A percentile compares a stretch with the other conserved stretches of the same genome.
Evolutionary conservation across 1,140 invertebrate genomes (phyloP).

Genomic region (Drosophila jambulina): DNA sequence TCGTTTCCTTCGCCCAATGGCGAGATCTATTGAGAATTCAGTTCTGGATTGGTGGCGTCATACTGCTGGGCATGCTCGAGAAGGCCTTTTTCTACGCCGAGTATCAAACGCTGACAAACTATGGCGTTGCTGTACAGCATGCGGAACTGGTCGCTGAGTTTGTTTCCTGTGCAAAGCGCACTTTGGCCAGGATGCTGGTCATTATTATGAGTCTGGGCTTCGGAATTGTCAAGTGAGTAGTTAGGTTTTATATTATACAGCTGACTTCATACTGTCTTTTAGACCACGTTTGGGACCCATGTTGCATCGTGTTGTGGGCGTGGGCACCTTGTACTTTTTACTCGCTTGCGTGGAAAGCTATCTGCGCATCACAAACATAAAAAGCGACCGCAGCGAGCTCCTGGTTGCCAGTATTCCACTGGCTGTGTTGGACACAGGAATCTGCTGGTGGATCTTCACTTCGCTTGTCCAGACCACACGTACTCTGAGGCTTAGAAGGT

Average conservation of each 20-base stretch:
- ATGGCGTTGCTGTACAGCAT: slow-evolving; percentile 89
- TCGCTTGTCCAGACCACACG: slow-evolving; percentile 95
- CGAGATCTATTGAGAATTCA: slow-evolving; percentile 96
- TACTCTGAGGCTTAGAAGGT: slow-evolving; percentile 92
- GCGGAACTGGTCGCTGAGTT: slow-evolving; percentile 93
- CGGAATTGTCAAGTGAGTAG: slow-evolving; percentile 96
- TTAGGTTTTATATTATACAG: not conserved
- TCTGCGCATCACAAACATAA: slow-evolving; percentile 90
- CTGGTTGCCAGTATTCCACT: slow-evolving; percentile 91
- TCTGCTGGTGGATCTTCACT: slow-evolving; percentile 95
- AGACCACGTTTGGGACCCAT: slow-evolving; percentile 94
- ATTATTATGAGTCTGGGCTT: slow-evolving; percentile 97
- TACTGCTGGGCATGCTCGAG: slow-evolving; percentile 93
- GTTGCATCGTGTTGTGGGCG: slow-evolving; percentile 93
- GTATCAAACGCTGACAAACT: slow-evolving; percentile 92
- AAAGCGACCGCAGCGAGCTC: slow-evolving; percentile 88
- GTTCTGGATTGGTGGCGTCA: slow-evolving; percentile 97
- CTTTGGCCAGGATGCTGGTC: slow-evolving; percentile 95
- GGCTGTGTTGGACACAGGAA: slow-evolving; percentile 90
- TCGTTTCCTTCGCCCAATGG: slow-evolving; percentile 94
- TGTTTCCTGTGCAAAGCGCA: slow-evolving; percentile 93
- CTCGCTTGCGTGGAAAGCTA: slow-evolving; percentile 93
- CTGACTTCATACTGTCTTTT: slow-evolving; percentile 11
- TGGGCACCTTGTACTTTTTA: slow-evolving; percentile 93
- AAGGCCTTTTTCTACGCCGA: slow-evolving; percentile 96